Conservation (phyloP, 2,888 invertebrate species). For the Hipparchia semele region DNA sequence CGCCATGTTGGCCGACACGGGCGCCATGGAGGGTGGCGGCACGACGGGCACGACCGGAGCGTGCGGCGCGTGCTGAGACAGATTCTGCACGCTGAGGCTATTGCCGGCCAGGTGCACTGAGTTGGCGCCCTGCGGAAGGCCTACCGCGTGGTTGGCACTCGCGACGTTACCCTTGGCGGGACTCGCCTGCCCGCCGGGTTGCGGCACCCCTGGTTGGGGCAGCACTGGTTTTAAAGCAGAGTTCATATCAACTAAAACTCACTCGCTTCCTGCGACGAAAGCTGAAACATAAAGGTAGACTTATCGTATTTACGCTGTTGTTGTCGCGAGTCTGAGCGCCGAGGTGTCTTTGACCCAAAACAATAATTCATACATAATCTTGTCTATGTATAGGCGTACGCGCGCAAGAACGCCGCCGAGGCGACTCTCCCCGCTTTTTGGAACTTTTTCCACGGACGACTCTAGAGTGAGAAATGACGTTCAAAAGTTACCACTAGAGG, state of each 20-base stretch:
- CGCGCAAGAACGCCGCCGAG: conserved; percentile 73
- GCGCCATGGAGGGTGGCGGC: conserved; percentile 74
- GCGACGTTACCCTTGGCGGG: conserved; percentile 76
- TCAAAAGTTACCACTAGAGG: conserved; percentile 68
- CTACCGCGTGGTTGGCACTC: conserved; percentile 70
- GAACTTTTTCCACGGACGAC: conserved; percentile 45
- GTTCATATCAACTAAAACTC: conserved; percentile 78
- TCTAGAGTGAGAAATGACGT: conserved; percentile 50
- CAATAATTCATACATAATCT: conserved; percentile 74
- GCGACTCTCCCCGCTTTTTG: conserved; percentile 53
- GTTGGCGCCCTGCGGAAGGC: conserved; percentile 70
- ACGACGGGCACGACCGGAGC: conserved; percentile 60
- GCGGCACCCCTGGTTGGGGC: conserved; percentile 76
- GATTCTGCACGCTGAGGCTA: conserved; percentile 70
- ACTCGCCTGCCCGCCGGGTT: conserved; percentile 73
- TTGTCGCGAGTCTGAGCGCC: conserved; percentile 62
- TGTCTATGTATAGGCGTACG: conserved; percentile 62
- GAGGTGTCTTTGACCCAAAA: conserved; percentile 79
- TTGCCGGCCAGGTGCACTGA: conserved; percentile 63
- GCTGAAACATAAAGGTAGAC: conserved; percentile 69
- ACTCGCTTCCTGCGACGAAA: conserved; percentile 52
- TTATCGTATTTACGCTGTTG: conserved; percentile 58
- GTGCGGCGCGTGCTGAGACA: conserved; percentile 63
- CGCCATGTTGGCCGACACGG: conserved; percentile 78
- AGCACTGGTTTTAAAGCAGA: conserved; percentile 84